Base-by-base conservation (phyloP, 2,797 vertebrate species). In the Danio tinwini region DNA sequence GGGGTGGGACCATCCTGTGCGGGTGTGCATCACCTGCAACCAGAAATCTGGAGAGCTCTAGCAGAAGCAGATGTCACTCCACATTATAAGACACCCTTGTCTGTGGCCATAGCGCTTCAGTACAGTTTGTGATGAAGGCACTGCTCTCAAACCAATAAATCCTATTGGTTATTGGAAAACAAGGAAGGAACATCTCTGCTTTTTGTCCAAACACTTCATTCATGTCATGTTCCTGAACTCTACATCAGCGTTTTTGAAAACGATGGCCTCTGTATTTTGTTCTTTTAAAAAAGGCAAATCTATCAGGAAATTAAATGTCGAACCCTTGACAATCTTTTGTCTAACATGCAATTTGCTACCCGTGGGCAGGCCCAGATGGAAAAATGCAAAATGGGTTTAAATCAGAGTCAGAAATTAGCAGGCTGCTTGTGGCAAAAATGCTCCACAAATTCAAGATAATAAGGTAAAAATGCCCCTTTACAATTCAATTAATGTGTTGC, bases 11-110 rank as follows among this genome's bases (percentile, higher is more conserved):
- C 98, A 99, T 88, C 96, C 96, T 0, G 98, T 99, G 83, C 93
- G 97, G 85, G 95, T 99, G 82, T 99, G 98, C 87, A 93, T 93
- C 84, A 91, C 93, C 82, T 99, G 98, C 93, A 93, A 90, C 94
- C 97, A 99, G 93, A 98, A 97, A 91, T 91, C 96, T 0, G 96
- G 96, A 61, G 98, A 99, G 73, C 97, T 99, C 92, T 99, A 98
- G 95, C 92, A 88, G 85, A 86, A 88, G 16, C 13, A 37, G 29
- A 90, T 14, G 13, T 73, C 86, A 80, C 86, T 85, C 12, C n/a
- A 5, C 37, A n/a, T 16, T 42, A 17, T 58, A 44, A 47, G 37
- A 59, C 56, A 29, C 69, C 62, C 65, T 65, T 7, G 21, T 76
- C 59, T 70, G 63, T 68, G 64, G 82, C 61, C 52, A 64, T 53